Conservation (phyloP, 2,113 vertebrate genomes). For the Albula glossodonta region DNA sequence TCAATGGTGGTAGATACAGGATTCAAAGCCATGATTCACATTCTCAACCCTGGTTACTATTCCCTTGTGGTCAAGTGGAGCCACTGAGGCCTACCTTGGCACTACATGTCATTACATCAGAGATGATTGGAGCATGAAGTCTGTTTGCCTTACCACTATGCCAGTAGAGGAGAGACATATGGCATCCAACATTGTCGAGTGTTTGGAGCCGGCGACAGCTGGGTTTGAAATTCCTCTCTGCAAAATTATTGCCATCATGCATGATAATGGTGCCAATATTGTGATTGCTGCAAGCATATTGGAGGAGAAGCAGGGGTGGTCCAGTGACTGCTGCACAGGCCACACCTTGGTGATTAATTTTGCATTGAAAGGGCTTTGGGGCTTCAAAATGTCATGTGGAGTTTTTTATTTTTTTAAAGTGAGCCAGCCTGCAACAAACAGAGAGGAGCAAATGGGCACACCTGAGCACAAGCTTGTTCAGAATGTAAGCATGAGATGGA, state of each 20-base stretch:
- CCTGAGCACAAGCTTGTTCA: slow-evolving; percentile 29
- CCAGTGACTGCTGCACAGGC: slow-evolving; percentile 19
- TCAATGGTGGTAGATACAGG: slow-evolving; percentile 40
- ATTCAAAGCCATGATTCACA: slow-evolving; percentile 33
- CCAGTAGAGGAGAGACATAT: slow-evolving; percentile 43
- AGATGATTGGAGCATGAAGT: slow-evolving; percentile 31
- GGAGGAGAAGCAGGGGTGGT: slow-evolving; percentile 27
- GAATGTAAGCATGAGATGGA: slow-evolving; percentile 26
- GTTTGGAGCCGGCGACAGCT: slow-evolving; percentile 25
- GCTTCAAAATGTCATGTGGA: no score
- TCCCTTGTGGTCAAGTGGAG: slow-evolving; percentile 21
- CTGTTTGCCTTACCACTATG: slow-evolving; percentile 37
- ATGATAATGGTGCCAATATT: slow-evolving; percentile 35
- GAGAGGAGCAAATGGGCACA: slow-evolving; percentile 27
- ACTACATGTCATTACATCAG: slow-evolving; percentile 22
- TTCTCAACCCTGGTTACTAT: slow-evolving; percentile 24
- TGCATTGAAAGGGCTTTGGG: neutral
- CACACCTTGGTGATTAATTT: slow-evolving; percentile 27
- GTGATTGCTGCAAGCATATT: slow-evolving; percentile 27
- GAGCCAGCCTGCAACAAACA: slow-evolving; percentile 24
- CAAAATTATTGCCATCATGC: slow-evolving; percentile 32
- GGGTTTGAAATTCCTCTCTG: slow-evolving; percentile 35
- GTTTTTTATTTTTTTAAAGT: no score
- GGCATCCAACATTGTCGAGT: slow-evolving; percentile 26
- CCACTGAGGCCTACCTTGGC: slow-evolving; percentile 34